Conservation (phyloP, 2,888 invertebrate species). For the Phytoseiulus persimilis region DNA sequence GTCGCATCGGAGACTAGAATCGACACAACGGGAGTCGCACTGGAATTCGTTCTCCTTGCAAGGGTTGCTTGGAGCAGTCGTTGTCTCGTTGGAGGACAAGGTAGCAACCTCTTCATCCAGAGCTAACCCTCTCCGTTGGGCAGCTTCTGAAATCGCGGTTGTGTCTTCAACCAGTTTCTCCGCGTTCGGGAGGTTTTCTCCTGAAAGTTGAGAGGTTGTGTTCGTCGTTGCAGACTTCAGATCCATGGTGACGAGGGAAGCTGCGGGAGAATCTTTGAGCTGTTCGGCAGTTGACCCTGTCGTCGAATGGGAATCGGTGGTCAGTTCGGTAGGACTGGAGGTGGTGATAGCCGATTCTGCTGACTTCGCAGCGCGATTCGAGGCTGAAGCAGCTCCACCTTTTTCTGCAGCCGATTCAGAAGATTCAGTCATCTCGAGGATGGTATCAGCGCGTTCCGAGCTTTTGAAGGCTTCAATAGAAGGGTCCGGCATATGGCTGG, state of each 20-base stretch:
- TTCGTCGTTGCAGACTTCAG: constrained; percentile 6
- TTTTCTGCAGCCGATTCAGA: neutral
- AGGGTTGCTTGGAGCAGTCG: constrained; percentile 8
- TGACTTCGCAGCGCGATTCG: neutral
- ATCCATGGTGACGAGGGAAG: constrained; percentile 31
- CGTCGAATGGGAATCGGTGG: neutral
- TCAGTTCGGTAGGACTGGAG: neutral
- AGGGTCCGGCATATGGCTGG: neutral
- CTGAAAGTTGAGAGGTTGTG: neutral
- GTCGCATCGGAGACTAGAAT: constrained; percentile 6
- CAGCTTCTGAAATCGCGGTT: neutral
- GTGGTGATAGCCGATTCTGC: constrained; percentile 11
- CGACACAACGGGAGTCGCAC: constrained; percentile 13
- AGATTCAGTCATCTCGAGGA: neutral
- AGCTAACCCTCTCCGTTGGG: neutral
- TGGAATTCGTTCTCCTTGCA: constrained; percentile 23
- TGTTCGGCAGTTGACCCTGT: neutral
- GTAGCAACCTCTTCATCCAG: constrained; percentile 11
- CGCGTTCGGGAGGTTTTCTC: constrained; percentile 8
- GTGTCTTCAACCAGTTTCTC: constrained; percentile 6
- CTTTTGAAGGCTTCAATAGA: neutral
- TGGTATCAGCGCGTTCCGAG: neutral
- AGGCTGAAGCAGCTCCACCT: neutral
- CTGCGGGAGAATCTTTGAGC: neutral
- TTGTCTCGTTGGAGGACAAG: neutral